These are phyloP conservation scores for Drosophila anomalata DNA, from an alignment of 2,888 invertebrate species.

Conservation along the genomic window DNA sequence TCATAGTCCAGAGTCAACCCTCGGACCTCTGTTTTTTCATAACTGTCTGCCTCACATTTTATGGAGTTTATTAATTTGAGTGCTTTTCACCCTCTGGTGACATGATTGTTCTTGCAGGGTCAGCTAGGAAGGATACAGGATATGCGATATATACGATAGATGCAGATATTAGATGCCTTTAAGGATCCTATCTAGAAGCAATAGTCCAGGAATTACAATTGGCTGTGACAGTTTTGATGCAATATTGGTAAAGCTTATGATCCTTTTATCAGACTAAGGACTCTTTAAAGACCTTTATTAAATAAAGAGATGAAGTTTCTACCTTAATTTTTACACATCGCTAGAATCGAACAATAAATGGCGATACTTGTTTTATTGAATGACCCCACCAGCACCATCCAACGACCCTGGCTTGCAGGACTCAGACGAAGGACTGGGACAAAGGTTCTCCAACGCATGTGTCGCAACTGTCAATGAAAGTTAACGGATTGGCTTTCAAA, in stretches of 20 bases:
- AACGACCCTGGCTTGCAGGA: background rate
- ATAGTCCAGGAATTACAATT: too few relatives aligned
- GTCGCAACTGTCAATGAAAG: conserved; percentile 77
- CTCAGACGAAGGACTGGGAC: background rate
- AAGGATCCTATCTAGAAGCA: too few relatives aligned
- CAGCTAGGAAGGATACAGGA: background rate
- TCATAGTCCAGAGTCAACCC: background rate
- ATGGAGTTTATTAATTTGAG: conserved; percentile 83
- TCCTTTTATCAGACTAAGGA: background rate
- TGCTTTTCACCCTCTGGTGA: conserved; percentile 72
- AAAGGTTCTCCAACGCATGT: conserved; percentile 61
- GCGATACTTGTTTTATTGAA: conserved; percentile 75
- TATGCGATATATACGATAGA: background rate
- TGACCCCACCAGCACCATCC: conserved; percentile 22
- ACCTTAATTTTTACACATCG: background rate
- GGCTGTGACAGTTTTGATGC: accelerated
- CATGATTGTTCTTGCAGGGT: conserved; percentile 47
- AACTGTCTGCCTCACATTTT: conserved; percentile 80
- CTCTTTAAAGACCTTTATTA: background rate
- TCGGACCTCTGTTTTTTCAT: conserved; percentile 53
- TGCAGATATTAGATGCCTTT: background rate
- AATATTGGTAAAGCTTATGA: background rate
- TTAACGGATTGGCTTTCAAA: conserved; percentile 78
- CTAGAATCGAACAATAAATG: conserved; percentile 48
- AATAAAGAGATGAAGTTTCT: background rate